Evolutionary conservation across 2,888 invertebrate species (phyloP).

Genomic region (Drepanosiphum platanoidis): DNA sequence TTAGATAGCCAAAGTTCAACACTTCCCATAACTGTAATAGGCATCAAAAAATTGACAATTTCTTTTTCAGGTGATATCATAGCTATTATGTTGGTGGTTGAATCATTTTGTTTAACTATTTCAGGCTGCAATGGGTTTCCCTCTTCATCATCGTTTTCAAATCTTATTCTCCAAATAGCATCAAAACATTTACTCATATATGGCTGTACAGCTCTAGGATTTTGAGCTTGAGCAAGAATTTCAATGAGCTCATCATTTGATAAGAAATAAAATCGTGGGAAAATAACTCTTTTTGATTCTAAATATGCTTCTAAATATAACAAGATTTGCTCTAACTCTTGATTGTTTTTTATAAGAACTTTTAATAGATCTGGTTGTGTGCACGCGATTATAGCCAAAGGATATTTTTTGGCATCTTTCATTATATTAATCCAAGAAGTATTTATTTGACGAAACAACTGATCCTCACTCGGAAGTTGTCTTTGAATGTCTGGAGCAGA

Average conservation of each 20-base stretch:
- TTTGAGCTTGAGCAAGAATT: conserved; percentile 94
- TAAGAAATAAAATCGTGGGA: conserved; percentile 85
- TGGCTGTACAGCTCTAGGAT: conserved; percentile 89
- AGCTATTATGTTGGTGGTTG: conserved; percentile 79
- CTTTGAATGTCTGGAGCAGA: conserved; percentile 97
- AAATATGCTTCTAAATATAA: conserved; percentile 89
- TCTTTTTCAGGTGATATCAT: conserved; percentile 91
- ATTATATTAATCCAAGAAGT: conserved; percentile 95
- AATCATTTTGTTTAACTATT: conserved; percentile 71
- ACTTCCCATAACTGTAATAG: conserved; percentile 90
- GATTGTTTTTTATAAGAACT: conserved; percentile 78
- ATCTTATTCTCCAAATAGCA: conserved; percentile 86
- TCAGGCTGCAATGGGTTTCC: conserved; percentile 18
- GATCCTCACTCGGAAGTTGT: conserved; percentile 95
- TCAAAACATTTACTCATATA: conserved; percentile 96
- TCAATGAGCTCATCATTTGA: conserved; percentile 79
- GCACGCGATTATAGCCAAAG: conserved; percentile 84
- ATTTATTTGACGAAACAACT: conserved; percentile 85
- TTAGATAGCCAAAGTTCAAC: conserved; percentile 96
- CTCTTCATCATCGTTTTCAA: conserved; percentile 82
- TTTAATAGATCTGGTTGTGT: conserved; percentile 88
- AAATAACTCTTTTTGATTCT: conserved; percentile 86
- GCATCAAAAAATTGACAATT: conserved; percentile 78
- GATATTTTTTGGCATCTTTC: conserved; percentile 81
- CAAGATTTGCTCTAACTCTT: conserved; percentile 85